phyloP scores from a whole-genome alignment of 2,797 vertebrate genomes.

The Pipistrellus pipistrellus region DNA sequence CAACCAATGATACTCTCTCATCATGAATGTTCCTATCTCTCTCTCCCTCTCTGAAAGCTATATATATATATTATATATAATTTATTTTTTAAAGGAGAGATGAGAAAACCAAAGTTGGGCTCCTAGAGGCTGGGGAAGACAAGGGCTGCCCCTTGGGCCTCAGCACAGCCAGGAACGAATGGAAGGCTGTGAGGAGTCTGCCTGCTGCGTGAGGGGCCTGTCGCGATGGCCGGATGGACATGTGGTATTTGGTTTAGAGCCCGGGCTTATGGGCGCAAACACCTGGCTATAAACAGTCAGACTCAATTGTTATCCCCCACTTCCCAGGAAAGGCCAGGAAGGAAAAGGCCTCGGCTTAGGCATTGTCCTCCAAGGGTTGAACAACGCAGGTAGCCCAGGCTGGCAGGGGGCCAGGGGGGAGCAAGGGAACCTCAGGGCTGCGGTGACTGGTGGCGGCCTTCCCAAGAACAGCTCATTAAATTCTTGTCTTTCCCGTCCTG shows the following conservation, averaged over 20 bases:
- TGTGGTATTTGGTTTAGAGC: constrained; percentile 73
- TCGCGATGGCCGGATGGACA: constrained; percentile 16
- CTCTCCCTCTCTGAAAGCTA: too few relatives aligned
- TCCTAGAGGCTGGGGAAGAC: not conserved
- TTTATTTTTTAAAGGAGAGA: not conserved
- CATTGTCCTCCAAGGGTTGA: constrained; percentile 60
- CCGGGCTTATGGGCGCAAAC: not conserved
- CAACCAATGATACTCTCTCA: too few relatives aligned
- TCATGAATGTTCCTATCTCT: too few relatives aligned
- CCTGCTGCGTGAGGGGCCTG: not conserved
- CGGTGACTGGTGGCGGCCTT: not conserved
- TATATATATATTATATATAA: too few relatives aligned
- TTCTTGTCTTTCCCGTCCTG: not conserved
- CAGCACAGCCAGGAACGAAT: not conserved
- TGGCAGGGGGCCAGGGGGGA: not conserved
- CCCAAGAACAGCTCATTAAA: not conserved
- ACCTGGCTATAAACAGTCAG: constrained; percentile 51
- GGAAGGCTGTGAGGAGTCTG: not conserved
- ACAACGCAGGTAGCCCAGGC: constrained; percentile 44
- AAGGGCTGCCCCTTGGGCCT: not conserved
- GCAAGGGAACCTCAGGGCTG: not conserved
- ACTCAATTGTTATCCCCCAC: constrained; percentile 78
- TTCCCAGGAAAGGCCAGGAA: constrained; percentile 76
- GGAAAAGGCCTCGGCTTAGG: constrained; percentile 68
- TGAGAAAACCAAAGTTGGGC: not conserved